These are phyloP conservation scores for Embiotoca jacksoni DNA, from an alignment of 2,113 vertebrate species.

Conservation along the genomic window DNA sequence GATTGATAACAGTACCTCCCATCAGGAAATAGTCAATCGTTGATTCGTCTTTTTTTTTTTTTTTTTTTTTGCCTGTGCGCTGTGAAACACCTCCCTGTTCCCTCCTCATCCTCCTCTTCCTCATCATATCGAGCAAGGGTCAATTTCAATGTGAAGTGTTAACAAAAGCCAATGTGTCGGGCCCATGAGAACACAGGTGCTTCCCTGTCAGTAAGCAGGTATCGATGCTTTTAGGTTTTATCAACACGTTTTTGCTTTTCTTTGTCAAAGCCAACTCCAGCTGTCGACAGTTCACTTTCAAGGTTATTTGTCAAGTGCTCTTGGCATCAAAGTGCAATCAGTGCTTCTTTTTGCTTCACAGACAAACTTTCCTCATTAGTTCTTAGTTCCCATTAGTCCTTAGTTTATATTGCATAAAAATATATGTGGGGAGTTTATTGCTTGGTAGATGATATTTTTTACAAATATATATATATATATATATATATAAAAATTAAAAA, in stretches of 20 bases:
- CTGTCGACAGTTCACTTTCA: conserved; percentile 60
- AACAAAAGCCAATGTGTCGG: conserved; percentile 85
- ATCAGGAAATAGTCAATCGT: conserved; percentile 93
- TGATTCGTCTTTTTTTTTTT: conserved; percentile 59
- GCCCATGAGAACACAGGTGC: conserved; percentile 23
- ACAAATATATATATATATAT: too few species aligned
- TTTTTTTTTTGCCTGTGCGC: conserved; percentile 70
- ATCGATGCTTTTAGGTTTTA: conserved; percentile 19
- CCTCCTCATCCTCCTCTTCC: conserved; percentile 9
- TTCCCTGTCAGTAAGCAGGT: conserved; percentile 14
- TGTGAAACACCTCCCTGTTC: conserved; percentile 71
- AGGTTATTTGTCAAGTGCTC: conserved; percentile 58
- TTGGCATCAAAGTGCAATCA: background rate
- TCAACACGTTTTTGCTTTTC: conserved; percentile 11
- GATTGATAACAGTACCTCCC: conserved; percentile 80
- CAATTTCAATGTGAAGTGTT: conserved; percentile 95
- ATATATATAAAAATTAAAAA: too few species aligned
- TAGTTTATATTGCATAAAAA: background rate
- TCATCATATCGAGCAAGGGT: conserved; percentile 78
- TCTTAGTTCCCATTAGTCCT: too few species aligned
- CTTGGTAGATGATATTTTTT: background rate
- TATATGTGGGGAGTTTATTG: background rate
- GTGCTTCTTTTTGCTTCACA: background rate
- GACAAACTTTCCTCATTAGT: too few species aligned
- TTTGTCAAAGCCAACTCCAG: conserved; percentile 23